phyloP scores from a whole-genome alignment of 2,113 vertebrate species.

The Pseudorectes ferrugineus region DNA sequence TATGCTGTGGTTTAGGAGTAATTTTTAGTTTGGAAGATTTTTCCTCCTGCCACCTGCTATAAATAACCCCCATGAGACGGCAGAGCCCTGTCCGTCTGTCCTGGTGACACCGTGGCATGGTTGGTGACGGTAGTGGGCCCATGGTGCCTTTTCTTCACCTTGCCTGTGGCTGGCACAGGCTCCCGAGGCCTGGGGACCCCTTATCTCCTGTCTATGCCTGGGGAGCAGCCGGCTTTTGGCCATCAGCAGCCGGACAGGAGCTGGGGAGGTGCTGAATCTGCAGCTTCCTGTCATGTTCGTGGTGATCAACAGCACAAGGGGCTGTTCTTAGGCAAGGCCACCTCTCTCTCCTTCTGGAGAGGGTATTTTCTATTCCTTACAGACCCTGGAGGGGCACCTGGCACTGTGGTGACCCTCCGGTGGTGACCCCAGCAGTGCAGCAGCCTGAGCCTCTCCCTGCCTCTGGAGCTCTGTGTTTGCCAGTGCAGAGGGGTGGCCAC shows the following conservation, averaged over 20 bases:
- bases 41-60: conserved; percentile 21
- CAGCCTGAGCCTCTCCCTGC: not conserved
- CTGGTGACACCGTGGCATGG: rapidly evolving
- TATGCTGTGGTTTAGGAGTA: conserved; percentile 48
- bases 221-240: not conserved
- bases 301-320: not conserved
- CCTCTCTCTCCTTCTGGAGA: not conserved
- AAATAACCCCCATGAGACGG: not conserved
- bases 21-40: conserved; percentile 48
- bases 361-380: not conserved
- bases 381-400: rapidly evolving
- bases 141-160: not conserved
- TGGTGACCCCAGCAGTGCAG: not conserved
- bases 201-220: rapidly evolving
- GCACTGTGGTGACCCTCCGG: rapidly evolving
- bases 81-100: rapidly evolving
- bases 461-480: not conserved
- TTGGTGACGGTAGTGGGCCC: rapidly evolving
- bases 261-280: not conserved
- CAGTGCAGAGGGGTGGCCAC: not conserved
- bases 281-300: not conserved
- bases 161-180: not conserved
- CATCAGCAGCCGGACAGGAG: rapidly evolving
- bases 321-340: not conserved
- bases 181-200: not conserved